These are phyloP conservation scores for Tetrao urogallus DNA, from an alignment of 2,113 vertebrate genomes.

Conservation along the genomic window DNA sequence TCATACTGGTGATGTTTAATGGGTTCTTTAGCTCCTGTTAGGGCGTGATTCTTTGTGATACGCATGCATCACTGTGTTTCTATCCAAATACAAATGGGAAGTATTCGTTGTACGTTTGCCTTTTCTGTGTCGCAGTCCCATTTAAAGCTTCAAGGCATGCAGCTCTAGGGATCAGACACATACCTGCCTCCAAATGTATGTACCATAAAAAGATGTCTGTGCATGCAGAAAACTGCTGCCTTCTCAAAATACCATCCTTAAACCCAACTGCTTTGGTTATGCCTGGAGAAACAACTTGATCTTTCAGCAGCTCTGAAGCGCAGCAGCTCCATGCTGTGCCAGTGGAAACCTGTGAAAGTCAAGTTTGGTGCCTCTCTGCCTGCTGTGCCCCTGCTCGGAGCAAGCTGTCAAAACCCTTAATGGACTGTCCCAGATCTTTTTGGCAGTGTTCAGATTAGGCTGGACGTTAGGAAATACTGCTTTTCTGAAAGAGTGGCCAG, in stretches of 20 bases:
- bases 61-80: fast-evolving
- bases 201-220: background rate
- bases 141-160: background rate
- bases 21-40: background rate
- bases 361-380: background rate
- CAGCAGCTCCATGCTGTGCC: fast-evolving
- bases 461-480: no score
- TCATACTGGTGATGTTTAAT: background rate
- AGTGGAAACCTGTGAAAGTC: fast-evolving
- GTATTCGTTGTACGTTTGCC: fast-evolving
- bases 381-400: background rate
- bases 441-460: background rate
- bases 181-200: fast-evolving
- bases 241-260: background rate
- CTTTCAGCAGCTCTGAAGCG: background rate
- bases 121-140: background rate
- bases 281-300: background rate
- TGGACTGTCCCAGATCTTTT: fast-evolving
- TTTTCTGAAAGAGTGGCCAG: no score
- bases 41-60: fast-evolving
- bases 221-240: background rate
- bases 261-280: fast-evolving
- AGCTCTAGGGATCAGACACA: background rate
- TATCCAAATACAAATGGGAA: background rate
- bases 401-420: background rate